Evolutionary conservation across 2,113 vertebrate species (phyloP).

Genomic region (Shinisaurus crocodilurus): DNA sequence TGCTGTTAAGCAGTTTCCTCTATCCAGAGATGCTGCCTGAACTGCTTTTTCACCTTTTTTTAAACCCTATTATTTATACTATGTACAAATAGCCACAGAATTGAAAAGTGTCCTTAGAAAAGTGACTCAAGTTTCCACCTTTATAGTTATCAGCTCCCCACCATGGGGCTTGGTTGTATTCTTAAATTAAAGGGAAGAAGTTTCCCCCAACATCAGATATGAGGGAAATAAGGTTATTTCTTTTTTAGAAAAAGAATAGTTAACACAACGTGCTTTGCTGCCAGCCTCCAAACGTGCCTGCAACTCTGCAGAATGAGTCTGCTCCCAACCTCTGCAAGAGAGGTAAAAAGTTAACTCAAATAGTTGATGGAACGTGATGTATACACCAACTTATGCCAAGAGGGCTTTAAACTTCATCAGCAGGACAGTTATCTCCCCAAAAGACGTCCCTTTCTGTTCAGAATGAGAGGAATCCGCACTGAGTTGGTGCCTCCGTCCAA

Average conservation of each 20-base stretch:
- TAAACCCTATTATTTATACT: slow-evolving; percentile 4
- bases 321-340: not conserved
- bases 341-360: not conserved
- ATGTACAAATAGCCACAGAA: slow-evolving; percentile 16
- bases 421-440: not conserved
- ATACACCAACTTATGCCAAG: not conserved
- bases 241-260: not conserved
- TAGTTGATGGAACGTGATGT: not conserved
- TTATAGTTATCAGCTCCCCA: not conserved
- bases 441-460: not conserved
- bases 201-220: not conserved
- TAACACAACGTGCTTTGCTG: not conserved
- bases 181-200: not conserved
- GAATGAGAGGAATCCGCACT: not conserved
- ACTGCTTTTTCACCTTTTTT: not conserved
- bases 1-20: not conserved
- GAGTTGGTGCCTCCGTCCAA: not conserved
- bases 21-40: not conserved
- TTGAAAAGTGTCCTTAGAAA: not conserved
- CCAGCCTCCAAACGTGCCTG: not conserved
- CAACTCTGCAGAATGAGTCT: not conserved
- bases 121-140: not conserved
- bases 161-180: not conserved
- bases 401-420: not conserved
- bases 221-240: not conserved